These are phyloP conservation scores for Salminus brasiliensis DNA, from an alignment of 2,113 vertebrate genomes.

Conservation along the genomic window DNA sequence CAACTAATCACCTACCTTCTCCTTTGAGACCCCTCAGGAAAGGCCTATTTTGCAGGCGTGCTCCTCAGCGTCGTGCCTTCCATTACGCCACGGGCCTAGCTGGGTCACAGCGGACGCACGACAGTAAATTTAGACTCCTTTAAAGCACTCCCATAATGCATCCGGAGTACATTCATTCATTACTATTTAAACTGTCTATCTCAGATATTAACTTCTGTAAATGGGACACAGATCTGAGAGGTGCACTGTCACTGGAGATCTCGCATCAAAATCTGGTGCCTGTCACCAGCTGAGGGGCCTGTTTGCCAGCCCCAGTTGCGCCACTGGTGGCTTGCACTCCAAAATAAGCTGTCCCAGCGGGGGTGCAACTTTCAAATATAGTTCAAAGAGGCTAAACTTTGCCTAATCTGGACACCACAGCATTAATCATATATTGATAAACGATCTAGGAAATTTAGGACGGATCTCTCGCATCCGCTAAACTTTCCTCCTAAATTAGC, in stretches of 20 bases:
- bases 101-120: constrained; percentile 69
- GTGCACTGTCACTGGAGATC: constrained; percentile 73
- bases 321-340: constrained; percentile 75
- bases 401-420: constrained; percentile 46
- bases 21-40: constrained; percentile 56
- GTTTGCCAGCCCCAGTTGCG: constrained; percentile 75
- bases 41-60: constrained; percentile 60
- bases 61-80: constrained; percentile 55
- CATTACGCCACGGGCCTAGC: constrained; percentile 56
- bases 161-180: constrained; percentile 76
- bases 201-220: constrained; percentile 79
- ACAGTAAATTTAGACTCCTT: constrained; percentile 81
- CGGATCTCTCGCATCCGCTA: constrained; percentile 26
- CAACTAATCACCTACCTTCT: constrained; percentile 56
- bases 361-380: constrained; percentile 69
- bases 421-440: constrained; percentile 64
- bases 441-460: constrained; percentile 55
- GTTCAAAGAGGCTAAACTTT: constrained; percentile 63
- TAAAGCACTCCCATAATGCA: constrained; percentile 79
- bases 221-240: constrained; percentile 82
- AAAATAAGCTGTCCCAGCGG: constrained; percentile 74
- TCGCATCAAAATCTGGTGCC: constrained; percentile 75
- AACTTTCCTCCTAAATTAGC: constrained; percentile 27
- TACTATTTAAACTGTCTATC: constrained; percentile 74
- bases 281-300: constrained; percentile 70